Base-by-base conservation (phyloP, 2,888 invertebrate species). In the Protonemura montana region DNA sequence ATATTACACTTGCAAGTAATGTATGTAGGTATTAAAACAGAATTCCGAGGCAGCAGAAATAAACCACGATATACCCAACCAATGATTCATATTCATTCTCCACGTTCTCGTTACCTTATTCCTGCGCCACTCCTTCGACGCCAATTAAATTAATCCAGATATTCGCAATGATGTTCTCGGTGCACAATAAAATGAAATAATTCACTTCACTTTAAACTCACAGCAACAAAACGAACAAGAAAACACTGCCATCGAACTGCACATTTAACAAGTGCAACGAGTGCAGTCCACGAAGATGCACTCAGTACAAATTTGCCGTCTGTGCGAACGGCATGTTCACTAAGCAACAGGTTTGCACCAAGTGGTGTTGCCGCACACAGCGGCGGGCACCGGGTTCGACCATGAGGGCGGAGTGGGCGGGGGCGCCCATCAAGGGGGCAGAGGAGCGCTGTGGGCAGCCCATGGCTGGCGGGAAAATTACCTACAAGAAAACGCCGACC, bases 21-120 rank as follows among this genome's bases (percentile, higher is more conserved):
- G 35, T 35, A 10, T 35, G 35, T 6, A 35, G 35, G 35, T 35
- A 10, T 10, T 35, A 35, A 35, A 35, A 35, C 10, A 35, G 5
- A 35, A 35, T 59, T 59, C 59, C 21, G 13, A 2, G 59, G 21
- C 59, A 59, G 13, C 59, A 21, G 1, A 59, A 59, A 59, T 35
- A 35, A 35, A 35, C 35, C 59, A 59, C 41, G 13, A 59, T 2
- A 21, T 21, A 6, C 35, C 21, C 59, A 13, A 59, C 59, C n/a
- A 10, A 21, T 59, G 21, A 10, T 7, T 21, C 21, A 59, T 59
- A 59, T 59, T 59, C 13, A 59, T 59, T 59, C 21, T 59, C 7
- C 59, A 59, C 59, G 59, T 59, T 59, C 59, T 59, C 59, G 13
- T 59, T 59, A 59, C 59, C 59, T 59, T 59, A 59, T 59, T 59